Base-by-base conservation (phyloP, 2,888 invertebrate species). In the Monochamus alternatus region DNA sequence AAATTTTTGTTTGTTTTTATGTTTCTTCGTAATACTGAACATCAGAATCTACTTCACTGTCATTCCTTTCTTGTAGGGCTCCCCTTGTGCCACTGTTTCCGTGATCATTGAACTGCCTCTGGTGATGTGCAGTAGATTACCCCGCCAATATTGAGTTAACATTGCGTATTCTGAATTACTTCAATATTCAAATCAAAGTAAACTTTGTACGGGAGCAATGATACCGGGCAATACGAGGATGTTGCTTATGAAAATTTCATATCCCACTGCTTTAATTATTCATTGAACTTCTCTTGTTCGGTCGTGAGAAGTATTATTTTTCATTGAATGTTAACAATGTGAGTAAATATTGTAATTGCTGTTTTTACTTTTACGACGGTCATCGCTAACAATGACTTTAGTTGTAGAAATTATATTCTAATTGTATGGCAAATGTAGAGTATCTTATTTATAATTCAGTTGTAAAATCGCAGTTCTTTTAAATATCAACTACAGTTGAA, bases 121-220 rank as follows among this genome's bases (percentile, higher is more conserved):
- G 81, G 82, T 79, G 75, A 82, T 81, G 75, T 81, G 78, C 81
- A 82, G 74, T 75, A 80, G 79, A 82, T 81, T 80, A 81, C 78
- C 77, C 74, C 72, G 75, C 81, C 81, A 81, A 83, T 83, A 83
- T 79, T 79, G 74, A 78, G 81, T 82, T 82, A 84, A 81, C 81
- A 80, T 82, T 80, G 82, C 81, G 77, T 81, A 83, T 81, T 83
- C 77, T 72, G 73, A 81, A 79, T 78, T 82, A 78, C 77, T 82
- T 76, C 73, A 52, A 70, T 76, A 76, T 74, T 59, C 60, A 75
- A 75, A 72, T 72, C 66, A 75, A 75, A 66, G 66, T 66, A 73
- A 75, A 75, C 75, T 75, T 75, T 75, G 68, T 60, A 72, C 47
- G 63, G 60, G 58, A 68, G 58, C 58, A 58, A 52, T 73, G 69